Percentiles rank a stretch among this genome's conserved stretches.
These are phyloP conservation scores for Cyanoderma ruficeps DNA, from an alignment of 2,113 vertebrate species.

Conservation along the genomic window DNA sequence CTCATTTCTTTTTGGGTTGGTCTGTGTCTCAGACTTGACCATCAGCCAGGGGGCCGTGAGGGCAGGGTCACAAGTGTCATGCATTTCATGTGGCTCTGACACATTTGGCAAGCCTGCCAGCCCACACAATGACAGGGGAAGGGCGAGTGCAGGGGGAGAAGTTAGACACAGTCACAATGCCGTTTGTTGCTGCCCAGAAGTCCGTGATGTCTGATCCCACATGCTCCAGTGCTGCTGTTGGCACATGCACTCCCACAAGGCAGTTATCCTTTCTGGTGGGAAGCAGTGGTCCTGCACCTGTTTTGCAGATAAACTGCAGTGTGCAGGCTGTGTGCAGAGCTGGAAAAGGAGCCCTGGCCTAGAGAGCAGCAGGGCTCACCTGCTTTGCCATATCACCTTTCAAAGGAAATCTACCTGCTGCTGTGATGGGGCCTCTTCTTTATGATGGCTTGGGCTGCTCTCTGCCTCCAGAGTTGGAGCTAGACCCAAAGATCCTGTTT, in stretches of 20 bases:
- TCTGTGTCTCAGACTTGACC: background rate
- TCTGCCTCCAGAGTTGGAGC: background rate
- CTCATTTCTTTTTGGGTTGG: background rate
- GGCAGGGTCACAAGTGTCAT: background rate
- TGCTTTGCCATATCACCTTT: background rate
- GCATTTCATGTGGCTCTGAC: slow-evolving; percentile 14
- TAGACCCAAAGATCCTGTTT: slow-evolving; percentile 43
- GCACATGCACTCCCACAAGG: background rate
- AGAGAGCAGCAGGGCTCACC: background rate
- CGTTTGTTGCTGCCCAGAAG: background rate
- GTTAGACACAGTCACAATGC: background rate
- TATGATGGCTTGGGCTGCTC: background rate
- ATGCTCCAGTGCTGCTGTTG: background rate
- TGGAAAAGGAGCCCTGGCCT: background rate
- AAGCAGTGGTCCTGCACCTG: background rate
- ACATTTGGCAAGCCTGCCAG: background rate
- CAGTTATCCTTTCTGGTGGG: background rate
- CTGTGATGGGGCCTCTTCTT: background rate
- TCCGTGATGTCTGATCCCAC: background rate
- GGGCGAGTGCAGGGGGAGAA: background rate
- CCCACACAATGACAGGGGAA: background rate
- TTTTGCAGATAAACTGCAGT: background rate
- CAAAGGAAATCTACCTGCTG: background rate
- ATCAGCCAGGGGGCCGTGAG: background rate
- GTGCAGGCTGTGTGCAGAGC: background rate